Evolutionary conservation across 2,797 vertebrate species (phyloP).

Genomic region (Tarsius wallacei): DNA sequence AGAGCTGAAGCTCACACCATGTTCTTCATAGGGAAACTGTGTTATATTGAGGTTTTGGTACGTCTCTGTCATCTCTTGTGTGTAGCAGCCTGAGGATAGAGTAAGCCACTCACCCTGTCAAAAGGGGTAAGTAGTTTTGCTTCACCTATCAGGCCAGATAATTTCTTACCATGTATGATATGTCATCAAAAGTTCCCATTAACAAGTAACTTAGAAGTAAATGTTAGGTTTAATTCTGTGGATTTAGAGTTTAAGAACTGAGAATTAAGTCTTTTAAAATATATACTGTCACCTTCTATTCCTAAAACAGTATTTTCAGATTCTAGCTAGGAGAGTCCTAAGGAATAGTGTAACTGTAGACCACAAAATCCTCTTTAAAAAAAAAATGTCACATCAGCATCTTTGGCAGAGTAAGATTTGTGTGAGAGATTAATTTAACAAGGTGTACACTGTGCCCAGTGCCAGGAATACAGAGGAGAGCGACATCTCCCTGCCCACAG

Average conservation of each 20-base stretch:
- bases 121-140: neutral
- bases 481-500: rapidly evolving
- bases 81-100: neutral
- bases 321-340: neutral
- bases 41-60: neutral
- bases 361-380: neutral
- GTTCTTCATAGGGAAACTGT: neutral
- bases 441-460: rapidly evolving
- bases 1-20: neutral
- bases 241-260: neutral
- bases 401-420: neutral
- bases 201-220: conserved; percentile 15
- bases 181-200: neutral
- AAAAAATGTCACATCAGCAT: neutral
- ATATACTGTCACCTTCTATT: conserved; percentile 33
- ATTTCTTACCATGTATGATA: neutral
- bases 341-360: neutral
- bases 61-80: neutral
- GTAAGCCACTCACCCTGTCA: neutral
- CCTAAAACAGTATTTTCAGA: conserved; percentile 72
- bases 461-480: neutral
- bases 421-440: neutral
- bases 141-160: neutral
- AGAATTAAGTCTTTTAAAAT: conserved; percentile 31
- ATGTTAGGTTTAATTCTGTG: neutral